Conservation (phyloP, 1,140 invertebrate species). For the Ips nitidus region DNA sequence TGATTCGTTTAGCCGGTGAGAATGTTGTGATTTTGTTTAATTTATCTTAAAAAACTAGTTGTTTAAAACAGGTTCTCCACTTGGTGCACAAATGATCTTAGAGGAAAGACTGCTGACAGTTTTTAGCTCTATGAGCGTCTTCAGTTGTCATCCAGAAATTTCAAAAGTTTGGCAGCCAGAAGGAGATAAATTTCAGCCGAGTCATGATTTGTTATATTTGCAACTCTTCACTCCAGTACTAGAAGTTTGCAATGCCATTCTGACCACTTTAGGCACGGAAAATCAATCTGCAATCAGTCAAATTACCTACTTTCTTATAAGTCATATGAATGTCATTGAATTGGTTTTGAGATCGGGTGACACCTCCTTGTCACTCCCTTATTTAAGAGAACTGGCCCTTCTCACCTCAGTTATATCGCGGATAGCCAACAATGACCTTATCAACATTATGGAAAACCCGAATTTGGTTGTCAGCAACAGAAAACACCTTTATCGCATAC, state of each 20-base stretch:
- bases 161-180: conserved; percentile 53
- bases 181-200: conserved; percentile 54
- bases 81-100: conserved; percentile 76
- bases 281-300: conserved; percentile 80
- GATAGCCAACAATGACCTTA: conserved; percentile 61
- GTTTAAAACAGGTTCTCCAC: conserved; percentile 47
- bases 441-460: conserved; percentile 50
- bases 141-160: conserved; percentile 75
- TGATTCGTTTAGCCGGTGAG: conserved; percentile 69
- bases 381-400: conserved; percentile 57
- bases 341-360: conserved; percentile 69
- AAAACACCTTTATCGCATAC: conserved; percentile 62
- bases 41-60: too few relatives aligned
- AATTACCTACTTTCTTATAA: conserved; percentile 76
- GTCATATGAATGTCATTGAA: conserved; percentile 79
- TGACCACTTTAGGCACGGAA: conserved; percentile 78
- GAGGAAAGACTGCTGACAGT: conserved; percentile 72
- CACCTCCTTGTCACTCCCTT: conserved; percentile 61
- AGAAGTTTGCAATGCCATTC: conserved; percentile 75
- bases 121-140: conserved; percentile 75
- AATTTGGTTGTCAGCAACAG: conserved; percentile 59
- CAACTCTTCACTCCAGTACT: conserved; percentile 80
- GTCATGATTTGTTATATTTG: conserved; percentile 68
- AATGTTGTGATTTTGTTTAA: neutral
- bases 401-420: conserved; percentile 65